Evolutionary conservation across 2,797 vertebrate genomes (phyloP), one percentile per base, ranked within the genome.

Genomic region (Yasuhikotakia modesta): DNA sequence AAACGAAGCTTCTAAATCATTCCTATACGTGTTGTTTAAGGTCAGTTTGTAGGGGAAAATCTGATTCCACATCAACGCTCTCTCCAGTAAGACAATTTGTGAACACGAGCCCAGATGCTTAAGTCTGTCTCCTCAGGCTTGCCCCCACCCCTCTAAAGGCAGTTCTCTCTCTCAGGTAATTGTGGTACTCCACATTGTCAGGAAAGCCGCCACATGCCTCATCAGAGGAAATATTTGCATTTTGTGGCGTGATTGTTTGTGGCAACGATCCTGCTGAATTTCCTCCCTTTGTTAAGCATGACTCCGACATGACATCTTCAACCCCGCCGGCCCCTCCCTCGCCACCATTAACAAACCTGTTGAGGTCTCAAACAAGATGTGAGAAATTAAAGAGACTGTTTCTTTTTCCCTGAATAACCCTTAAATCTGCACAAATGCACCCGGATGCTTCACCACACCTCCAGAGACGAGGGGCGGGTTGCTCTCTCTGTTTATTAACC

Each of bases 381-480:
- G 61, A 94, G 92, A 94, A 92, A 94, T 92, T 90, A 92, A 92
- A 88, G 87, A 91, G 70, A 92, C 85, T 88, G 89, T 86, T 89
- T 92, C 90, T 90, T 90, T 94, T 93, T 93, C 92, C 89, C 93
- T 90, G 93, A 91, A 93, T 90, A 91, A 93, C 92, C 91, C 91
- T 95, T 93, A 95, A 93, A 94, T 92, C 91, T 93, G 86, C 16
- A 55, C 88, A 92, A 81, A 91, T 90, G 92, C 92, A 91, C 88
- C 91, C 86, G 88, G 86, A 85, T 79, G 86, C 91, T 91, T 92
- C 92, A 93, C 92, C 91, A 91, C 88, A 87, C 92, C 87, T 91
- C 91, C 86, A 92, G 93, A 89, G 91, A 91, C 91, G 90, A 84
- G 91, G 93, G 92, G 92, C 88, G 80, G 92, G 91, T 92, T 92